phyloP scores from a whole-genome alignment of 2,888 invertebrate genomes.

The Dimorphilus gyrociliatus region DNA sequence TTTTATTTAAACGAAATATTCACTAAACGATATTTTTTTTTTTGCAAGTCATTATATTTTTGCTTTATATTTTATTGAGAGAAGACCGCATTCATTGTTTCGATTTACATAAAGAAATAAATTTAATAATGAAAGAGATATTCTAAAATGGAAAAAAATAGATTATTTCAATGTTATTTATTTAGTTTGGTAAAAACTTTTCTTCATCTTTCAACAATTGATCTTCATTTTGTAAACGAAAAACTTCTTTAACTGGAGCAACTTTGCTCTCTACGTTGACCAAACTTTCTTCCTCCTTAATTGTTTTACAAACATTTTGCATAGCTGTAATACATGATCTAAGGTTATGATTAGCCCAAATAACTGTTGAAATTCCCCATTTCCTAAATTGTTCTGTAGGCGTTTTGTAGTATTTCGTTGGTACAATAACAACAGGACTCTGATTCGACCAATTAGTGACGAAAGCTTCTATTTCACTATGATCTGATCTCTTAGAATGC shows the following conservation, averaged over 20 bases:
- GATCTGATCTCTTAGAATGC: slow-evolving; percentile 38
- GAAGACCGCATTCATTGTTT: no score
- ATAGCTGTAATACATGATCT: slow-evolving; percentile 37
- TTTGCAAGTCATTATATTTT: no score
- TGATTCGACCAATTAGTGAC: slow-evolving; percentile 39
- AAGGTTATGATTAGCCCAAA: slow-evolving; percentile 40
- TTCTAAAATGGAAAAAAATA: no score
- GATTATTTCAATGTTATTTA: no score
- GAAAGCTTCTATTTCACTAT: slow-evolving; percentile 38
- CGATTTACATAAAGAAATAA: no score
- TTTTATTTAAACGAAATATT: no score
- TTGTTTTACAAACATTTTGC: slow-evolving; percentile 29
- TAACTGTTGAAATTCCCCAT: slow-evolving; percentile 36
- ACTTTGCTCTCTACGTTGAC: slow-evolving; percentile 32
- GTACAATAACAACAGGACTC: slow-evolving; percentile 40
- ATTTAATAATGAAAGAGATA: no score
- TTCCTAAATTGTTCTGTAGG: slow-evolving; percentile 34
- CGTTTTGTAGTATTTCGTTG: slow-evolving; percentile 38
- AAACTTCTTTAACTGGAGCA: slow-evolving; percentile 38
- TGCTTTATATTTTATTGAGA: no score
- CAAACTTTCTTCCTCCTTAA: slow-evolving; percentile 33
- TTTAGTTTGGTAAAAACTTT: slow-evolving; percentile 37
- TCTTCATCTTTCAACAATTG: slow-evolving; percentile 37
- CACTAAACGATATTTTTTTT: no score
- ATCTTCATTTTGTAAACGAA: slow-evolving; percentile 37